Percentiles rank a stretch among this genome's conserved stretches.
phyloP scores from a whole-genome alignment of 2,888 invertebrate species.

The Antitype chi region DNA sequence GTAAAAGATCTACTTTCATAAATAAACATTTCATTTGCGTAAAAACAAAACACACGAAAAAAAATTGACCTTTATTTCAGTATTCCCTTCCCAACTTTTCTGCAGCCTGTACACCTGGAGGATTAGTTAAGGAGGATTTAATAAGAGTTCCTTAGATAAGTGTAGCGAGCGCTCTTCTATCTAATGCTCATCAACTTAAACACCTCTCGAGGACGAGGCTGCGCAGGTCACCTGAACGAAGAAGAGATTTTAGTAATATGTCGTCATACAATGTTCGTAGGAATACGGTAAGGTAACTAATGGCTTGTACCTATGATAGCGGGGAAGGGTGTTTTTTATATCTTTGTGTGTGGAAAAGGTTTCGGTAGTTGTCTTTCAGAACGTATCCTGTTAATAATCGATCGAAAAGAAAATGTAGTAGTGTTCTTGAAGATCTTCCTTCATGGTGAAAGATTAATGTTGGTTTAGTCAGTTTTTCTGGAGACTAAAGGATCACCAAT shows the following conservation, averaged over 20 bases:
- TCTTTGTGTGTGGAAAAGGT: background rate
- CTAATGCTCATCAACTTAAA: slow-evolving; percentile 81
- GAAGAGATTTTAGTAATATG: slow-evolving; percentile 51
- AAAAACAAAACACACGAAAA: background rate
- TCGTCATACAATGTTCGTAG: slow-evolving; percentile 20
- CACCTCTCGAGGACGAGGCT: slow-evolving; percentile 68
- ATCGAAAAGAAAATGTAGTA: background rate
- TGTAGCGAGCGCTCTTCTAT: slow-evolving; percentile 82
- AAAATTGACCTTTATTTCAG: background rate
- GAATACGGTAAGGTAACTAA: background rate
- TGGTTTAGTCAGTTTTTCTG: background rate
- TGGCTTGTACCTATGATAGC: background rate
- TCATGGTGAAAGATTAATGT: too few species aligned
- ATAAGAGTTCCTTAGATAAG: slow-evolving; percentile 89
- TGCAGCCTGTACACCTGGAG: slow-evolving; percentile 81
- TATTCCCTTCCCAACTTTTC: slow-evolving; percentile 45
- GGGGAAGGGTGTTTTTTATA: background rate
- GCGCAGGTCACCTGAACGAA: slow-evolving; percentile 57
- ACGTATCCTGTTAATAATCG: background rate
- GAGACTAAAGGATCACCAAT: background rate
- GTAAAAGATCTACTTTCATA: too few species aligned
- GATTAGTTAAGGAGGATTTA: slow-evolving; percentile 90
- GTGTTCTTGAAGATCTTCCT: too few species aligned
- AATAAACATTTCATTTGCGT: background rate
- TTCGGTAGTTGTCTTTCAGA: background rate